Evolutionary conservation across 35 echinoderm and acorn worm genomes (phyloP).

Genomic region (Lytechinus variegatus): DNA sequence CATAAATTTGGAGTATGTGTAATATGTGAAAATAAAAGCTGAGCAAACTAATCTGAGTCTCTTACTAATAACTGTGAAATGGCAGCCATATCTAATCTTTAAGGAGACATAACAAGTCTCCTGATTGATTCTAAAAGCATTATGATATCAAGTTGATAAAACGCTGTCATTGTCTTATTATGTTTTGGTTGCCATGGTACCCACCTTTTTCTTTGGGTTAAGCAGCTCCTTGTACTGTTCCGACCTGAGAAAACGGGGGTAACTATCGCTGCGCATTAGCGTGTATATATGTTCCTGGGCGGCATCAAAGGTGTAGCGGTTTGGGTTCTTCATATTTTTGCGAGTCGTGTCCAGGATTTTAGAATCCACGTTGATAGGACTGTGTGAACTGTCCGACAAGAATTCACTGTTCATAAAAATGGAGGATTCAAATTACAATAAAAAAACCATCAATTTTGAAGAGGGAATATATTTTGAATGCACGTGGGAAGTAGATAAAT

Average conservation of each 20-base stretch:
- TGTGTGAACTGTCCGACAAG: conserved; percentile 86
- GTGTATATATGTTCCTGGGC: conserved; percentile 98
- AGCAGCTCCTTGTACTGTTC: conserved; percentile 99
- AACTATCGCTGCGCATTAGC: conserved; percentile 98
- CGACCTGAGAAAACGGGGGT: conserved; percentile 92
- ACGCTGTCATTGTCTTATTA: neutral
- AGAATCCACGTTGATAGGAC: conserved; percentile 98
- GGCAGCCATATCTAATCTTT: neutral
- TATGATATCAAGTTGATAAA: neutral
- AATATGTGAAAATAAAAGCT: neutral
- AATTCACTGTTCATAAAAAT: conserved; percentile 77
- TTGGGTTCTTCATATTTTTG: conserved; percentile 92
- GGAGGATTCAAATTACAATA: neutral
- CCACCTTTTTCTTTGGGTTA: conserved; percentile 99
- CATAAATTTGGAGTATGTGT: neutral
- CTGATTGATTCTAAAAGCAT: neutral
- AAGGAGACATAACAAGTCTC: neutral
- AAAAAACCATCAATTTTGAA: neutral
- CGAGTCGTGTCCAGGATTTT: conserved; percentile 82
- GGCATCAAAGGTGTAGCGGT: conserved; percentile 92
- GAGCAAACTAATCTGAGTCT: conserved; percentile 1
- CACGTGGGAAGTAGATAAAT: neutral
- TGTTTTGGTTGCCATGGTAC: conserved; percentile 5
- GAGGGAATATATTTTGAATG: neutral
- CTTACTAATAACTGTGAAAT: neutral